Conservation (phyloP, 37 sponge, comb jelly and placozoan species). For the Tethya wilhelma region DNA sequence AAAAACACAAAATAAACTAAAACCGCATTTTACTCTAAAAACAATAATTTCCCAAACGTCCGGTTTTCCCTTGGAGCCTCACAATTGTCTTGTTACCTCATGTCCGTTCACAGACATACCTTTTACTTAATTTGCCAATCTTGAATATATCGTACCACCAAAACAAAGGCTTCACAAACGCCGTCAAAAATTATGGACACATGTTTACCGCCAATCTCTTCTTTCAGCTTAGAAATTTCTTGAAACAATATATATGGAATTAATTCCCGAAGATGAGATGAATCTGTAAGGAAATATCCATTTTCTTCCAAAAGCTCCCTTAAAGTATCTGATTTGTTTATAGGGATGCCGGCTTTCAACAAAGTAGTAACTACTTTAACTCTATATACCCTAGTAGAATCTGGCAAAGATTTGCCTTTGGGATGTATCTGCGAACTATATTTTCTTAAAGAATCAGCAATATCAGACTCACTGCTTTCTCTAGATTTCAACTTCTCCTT, state of each 20-base stretch:
- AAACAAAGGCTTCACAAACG: conserved; percentile 17
- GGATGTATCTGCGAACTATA: neutral
- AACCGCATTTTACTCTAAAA: too few species aligned
- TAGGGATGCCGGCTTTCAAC: conserved; percentile 34
- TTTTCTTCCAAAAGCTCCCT: conserved; percentile 25
- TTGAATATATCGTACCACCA: conserved; percentile 1
- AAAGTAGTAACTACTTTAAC: conserved; percentile 40
- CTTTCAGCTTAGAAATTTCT: conserved; percentile 6
- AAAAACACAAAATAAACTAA: too few species aligned
- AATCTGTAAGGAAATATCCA: neutral
- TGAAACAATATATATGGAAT: conserved; percentile 27
- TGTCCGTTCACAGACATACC: neutral
- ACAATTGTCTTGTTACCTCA: neutral
- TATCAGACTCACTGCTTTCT: conserved; percentile 29
- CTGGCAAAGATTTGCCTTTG: conserved; percentile 39
- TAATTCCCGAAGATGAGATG: conserved; percentile 1
- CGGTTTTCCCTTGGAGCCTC: too few species aligned
- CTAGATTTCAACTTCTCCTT: conserved; percentile 19
- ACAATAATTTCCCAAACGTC: too few species aligned
- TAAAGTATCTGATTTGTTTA: neutral
- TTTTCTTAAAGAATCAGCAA: conserved; percentile 4
- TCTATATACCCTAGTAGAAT: conserved; percentile 9
- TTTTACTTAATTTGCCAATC: neutral
- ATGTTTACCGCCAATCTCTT: neutral
- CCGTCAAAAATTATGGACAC: conserved; percentile 20